These are phyloP conservation scores for Hypselothyrea guttata DNA, from an alignment of 2,888 invertebrate species.

Conservation along the genomic window DNA sequence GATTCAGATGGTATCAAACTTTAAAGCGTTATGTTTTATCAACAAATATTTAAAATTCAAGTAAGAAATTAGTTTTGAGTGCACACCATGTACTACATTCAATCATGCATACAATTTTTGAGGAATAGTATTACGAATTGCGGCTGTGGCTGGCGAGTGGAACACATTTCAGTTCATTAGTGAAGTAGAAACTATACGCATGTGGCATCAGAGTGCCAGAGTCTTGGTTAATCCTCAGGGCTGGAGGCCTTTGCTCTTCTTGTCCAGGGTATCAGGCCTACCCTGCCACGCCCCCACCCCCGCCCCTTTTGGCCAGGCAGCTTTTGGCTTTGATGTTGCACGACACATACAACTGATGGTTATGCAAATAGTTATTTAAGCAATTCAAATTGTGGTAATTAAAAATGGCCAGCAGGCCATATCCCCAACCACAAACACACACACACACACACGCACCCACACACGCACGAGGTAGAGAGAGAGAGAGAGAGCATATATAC, in stretches of 20 bases:
- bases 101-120: too few relatives aligned
- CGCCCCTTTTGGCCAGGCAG: slow-evolving; percentile 23
- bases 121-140: too few relatives aligned
- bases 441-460: not conserved
- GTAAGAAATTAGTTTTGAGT: too few relatives aligned
- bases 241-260: slow-evolving; percentile 17
- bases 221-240: slow-evolving; percentile 23
- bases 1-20: too few relatives aligned
- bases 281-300: too few relatives aligned
- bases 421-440: slow-evolving; percentile 6
- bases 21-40: too few relatives aligned
- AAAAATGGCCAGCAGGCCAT: slow-evolving; percentile 64
- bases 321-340: slow-evolving; percentile 55
- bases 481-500: slow-evolving; percentile 19
- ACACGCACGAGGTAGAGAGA: not conserved
- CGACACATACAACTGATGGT: slow-evolving; percentile 59
- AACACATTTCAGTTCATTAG: slow-evolving; percentile 33
- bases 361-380: slow-evolving; percentile 76
- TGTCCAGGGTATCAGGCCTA: slow-evolving; percentile 24
- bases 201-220: slow-evolving; percentile 1
- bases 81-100: too few relatives aligned
- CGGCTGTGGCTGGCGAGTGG: not conserved
- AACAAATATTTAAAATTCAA: too few relatives aligned
- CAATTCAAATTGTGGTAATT: slow-evolving; percentile 77
- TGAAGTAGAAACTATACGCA: slow-evolving; percentile 43